A percentile compares a stretch with the other conserved stretches of the same genome.
phyloP scores from a whole-genome alignment of 2,797 vertebrate genomes.

The Pyrocephalus nanus region DNA sequence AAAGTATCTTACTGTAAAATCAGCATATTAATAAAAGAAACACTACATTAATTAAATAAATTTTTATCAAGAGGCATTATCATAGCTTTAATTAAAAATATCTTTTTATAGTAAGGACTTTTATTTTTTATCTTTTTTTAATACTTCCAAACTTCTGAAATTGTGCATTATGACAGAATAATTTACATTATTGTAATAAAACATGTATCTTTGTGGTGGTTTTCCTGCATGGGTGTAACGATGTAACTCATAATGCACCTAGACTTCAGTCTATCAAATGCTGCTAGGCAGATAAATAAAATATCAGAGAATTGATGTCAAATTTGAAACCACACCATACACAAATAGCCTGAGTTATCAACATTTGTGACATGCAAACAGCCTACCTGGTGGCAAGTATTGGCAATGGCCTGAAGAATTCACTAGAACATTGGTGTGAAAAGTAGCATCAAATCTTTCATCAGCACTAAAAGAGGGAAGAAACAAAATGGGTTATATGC shows the following conservation, averaged over 20 bases:
- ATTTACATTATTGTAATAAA: neutral
- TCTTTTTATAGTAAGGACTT: neutral
- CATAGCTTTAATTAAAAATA: neutral
- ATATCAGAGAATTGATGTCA: neutral
- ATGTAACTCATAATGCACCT: neutral
- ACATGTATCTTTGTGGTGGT: neutral
- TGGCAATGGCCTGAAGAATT: slow-evolving; percentile 85
- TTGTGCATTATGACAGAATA: neutral
- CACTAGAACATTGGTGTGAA: slow-evolving; percentile 91
- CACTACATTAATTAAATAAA: neutral
- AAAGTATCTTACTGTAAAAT: neutral
- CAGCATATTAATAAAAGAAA: neutral
- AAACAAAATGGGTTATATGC: neutral
- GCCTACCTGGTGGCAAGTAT: slow-evolving; percentile 90
- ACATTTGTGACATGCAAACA: neutral
- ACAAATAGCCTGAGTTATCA: neutral
- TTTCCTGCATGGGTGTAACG: neutral
- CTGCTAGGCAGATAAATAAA: neutral
- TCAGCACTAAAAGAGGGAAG: slow-evolving; percentile 82
- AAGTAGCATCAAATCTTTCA: slow-evolving; percentile 90
- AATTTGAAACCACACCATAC: neutral
- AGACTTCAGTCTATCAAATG: neutral
- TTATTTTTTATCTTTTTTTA: neutral
- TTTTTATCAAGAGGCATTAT: neutral
- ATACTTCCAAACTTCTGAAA: neutral